Percentiles rank a stretch among this genome's conserved stretches.
Conservation (phyloP, 2,888 invertebrate species). For the Lymantria monacha region DNA sequence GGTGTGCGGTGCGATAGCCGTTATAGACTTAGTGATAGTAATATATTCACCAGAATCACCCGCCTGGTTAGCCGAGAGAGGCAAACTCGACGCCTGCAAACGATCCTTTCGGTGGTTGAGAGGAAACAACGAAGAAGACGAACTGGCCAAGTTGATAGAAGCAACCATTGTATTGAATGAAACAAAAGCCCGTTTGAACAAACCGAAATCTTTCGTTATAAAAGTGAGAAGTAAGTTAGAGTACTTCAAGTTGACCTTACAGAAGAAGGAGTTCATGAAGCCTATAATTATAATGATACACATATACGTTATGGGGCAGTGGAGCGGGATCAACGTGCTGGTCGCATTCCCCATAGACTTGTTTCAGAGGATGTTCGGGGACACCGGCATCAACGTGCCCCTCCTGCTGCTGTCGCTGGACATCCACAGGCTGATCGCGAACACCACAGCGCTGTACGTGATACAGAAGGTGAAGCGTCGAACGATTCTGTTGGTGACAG, state of each 20-base stretch:
- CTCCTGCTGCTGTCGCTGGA: constrained; percentile 58
- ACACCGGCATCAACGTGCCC: constrained; percentile 31
- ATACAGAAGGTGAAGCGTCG: constrained; percentile 62
- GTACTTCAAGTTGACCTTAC: constrained; percentile 43
- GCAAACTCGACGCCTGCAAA: constrained; percentile 76
- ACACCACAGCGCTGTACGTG: constrained; percentile 53
- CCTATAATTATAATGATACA: constrained; percentile 63
- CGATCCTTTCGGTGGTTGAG: constrained; percentile 80
- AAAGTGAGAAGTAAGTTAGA: constrained; percentile 36
- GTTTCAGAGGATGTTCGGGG: constrained; percentile 52
- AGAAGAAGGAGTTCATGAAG: constrained; percentile 55
- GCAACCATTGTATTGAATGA: constrained; percentile 47
- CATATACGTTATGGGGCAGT: constrained; percentile 54
- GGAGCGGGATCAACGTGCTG: constrained; percentile 59
- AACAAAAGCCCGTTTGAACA: constrained; percentile 34
- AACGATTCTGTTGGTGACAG: constrained; percentile 52
- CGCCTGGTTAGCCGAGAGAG: constrained; percentile 83
- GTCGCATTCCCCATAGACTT: constrained; percentile 57
- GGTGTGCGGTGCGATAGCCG: constrained; percentile 65
- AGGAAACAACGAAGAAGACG: constrained; percentile 68
- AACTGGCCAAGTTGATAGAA: constrained; percentile 49
- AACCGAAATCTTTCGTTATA: constrained; percentile 36
- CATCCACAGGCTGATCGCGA: constrained; percentile 58
- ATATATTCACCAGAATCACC: constrained; percentile 83
- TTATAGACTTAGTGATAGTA: constrained; percentile 64